Base-by-base conservation (phyloP, 1,140 invertebrate genomes). In the Drosophila kohkoa region DNA sequence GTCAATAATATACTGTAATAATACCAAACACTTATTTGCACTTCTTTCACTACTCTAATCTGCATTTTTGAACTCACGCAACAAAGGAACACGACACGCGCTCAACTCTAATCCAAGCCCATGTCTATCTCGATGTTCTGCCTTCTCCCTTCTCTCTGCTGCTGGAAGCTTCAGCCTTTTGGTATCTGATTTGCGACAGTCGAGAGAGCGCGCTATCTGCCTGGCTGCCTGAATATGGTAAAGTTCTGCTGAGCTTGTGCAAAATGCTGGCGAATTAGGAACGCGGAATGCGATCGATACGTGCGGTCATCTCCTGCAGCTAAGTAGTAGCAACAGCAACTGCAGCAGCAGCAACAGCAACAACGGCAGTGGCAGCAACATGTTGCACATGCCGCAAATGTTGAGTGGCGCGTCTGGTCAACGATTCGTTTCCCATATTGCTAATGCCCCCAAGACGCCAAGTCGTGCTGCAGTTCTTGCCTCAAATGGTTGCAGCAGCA, bases 371-470 rank as follows among this genome's bases (percentile, higher is more conserved):
- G 10, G 54, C 78, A 75, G 79, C 82, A 87, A 87, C 82, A 88
- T 87, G 82, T 82, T 87, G 82, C 82, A 87, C 82, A 87, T 87
- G 83, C 82, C 75, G 75, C 82, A 82, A 82, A 82, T 87, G 82
- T 75, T 81, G 82, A 72, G 62, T 72, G 62, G 69, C 70, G 70
- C 70, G 70, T 73, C 55, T 88, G 85, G 85, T 85, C 78, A 81
- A 52, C 88, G 81, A 91, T 91, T 91, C 88, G 88, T 85, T 91
- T 89, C 82, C 88, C 88, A 91, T 90, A 90, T 90, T 90, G 86
- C 86, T 81, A 90, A 90, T 90, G 87, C 77, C 68, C 64, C 67
- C 54, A 64, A 54, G 54, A 52, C 63, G 30, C 6, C 28, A 81
- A 88, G 58, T 82, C 82, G 86, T 82, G 82, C 71, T 49, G 55